Evolutionary conservation across 2,888 invertebrate genomes (phyloP), one percentile per base, ranked within the genome.

Genomic region (Choristoneura rosaceana): DNA sequence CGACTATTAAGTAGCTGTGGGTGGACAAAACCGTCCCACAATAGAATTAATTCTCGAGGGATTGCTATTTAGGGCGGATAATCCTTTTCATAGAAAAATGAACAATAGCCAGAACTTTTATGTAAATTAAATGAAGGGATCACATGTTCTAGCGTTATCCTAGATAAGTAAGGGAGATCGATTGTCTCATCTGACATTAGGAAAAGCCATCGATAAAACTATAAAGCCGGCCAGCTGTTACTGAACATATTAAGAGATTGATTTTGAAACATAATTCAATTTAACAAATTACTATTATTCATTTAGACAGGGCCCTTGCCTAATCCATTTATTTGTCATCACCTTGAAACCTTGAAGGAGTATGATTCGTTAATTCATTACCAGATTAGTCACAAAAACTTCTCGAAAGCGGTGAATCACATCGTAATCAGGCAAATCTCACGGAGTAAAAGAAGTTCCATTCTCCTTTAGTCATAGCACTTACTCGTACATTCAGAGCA

Each of bases 31-130:
- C 74, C 78, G 71, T 76, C 80, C 81, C 76, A 88, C 85, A 92
- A 92, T 89, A 82, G 84, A 84, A 80, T 82, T 85, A 89, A 91
- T 87, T 77, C 91, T 83, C 87, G 69, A 62, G 89, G 89, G 92
- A 90, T 86, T 86, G 86, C 88, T 90, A 90, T 87, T 91, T 87
- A 89, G 87, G 85, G 83, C 79, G 81, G 87, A 89, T 92, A 92
- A 93, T 90, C 92, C 89, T 90, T 88, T 90, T 89, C 88, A 92
- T 87, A 92, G 88, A 92, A 93, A 93, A 91, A 91, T 87, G 87
- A 90, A 86, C 84, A 87, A 90, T 90, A 79, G 87, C 81, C 79
- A 77, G 82, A 82, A 88, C 89, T 90, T 88, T 92, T 89, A 93
- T 93, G 91, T 92, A 92, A 92, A 93, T 93, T 87, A 89, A 91